Evolutionary conservation across 2,113 vertebrate genomes (phyloP).

Genomic region (Heterocephalus glaber): DNA sequence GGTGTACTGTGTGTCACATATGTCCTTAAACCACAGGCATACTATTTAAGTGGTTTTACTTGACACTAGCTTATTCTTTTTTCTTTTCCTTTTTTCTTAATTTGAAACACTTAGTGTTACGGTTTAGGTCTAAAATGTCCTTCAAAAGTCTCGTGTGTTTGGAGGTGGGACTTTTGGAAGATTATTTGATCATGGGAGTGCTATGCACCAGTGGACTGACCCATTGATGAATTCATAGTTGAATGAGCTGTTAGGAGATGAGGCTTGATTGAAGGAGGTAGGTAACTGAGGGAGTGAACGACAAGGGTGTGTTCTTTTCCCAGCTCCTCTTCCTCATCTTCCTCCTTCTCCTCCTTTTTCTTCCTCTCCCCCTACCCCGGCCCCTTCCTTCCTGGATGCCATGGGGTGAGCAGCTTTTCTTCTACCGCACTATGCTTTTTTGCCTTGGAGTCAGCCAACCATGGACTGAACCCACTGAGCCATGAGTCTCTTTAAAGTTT

Average conservation of each 20-base stretch:
- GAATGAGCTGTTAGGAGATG: not conserved
- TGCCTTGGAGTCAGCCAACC: not conserved
- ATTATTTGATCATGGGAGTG: not conserved
- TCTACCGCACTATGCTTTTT: not conserved
- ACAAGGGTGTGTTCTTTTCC: not conserved
- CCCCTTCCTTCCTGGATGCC: not conserved
- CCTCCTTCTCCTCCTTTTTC: not conserved
- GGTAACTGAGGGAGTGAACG: not conserved
- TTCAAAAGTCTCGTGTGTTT: not conserved
- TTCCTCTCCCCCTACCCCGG: not conserved
- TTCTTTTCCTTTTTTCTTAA: not conserved
- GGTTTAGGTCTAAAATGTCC: not conserved
- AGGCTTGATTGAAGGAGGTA: not conserved
- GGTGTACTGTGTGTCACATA: not conserved
- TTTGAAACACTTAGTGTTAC: not conserved
- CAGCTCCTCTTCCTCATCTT: not conserved
- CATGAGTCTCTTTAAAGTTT: not conserved
- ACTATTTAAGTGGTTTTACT: not conserved
- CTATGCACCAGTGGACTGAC: not conserved
- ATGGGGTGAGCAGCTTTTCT: not conserved
- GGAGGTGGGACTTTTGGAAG: not conserved
- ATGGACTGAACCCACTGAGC: not conserved
- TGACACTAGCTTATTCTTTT: not conserved
- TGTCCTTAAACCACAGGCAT: not conserved
- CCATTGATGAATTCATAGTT: not conserved